Evolutionary conservation across 1,140 invertebrate genomes (phyloP), one percentile per base, ranked within the genome.

Genomic region (Oreohelix idahoensis): DNA sequence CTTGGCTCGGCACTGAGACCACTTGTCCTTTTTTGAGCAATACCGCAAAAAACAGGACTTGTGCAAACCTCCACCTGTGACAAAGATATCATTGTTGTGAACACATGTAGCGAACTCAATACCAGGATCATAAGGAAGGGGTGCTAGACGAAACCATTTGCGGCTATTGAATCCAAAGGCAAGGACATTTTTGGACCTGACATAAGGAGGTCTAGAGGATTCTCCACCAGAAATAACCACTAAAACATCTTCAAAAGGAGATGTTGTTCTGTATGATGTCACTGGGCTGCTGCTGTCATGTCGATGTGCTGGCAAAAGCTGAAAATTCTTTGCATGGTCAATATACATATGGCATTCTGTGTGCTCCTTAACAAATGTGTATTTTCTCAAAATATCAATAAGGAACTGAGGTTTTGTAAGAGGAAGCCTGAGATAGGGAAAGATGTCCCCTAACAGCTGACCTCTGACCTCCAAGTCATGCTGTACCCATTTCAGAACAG

Each of bases 81-180:
- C 86, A 78, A 86, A 90, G 42, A 90, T 89, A 45, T 90, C 89
- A 73, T 88, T 89, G 38, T 87, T 87, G 79, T 88, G 87, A 0
- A 89, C 88, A 79, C 89, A 89, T 8, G 89, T 86, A 0, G 89
- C 88, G 83, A 90, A 90, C 75, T 90, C 89, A 35, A 90, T 90
- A 11, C 89, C 89, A 0, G 89, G 89, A 77, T 90, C 89, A 81
- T 88, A 89, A 1, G 89, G 89, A 1, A 90, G 73, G 0, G 86
- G 79, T 20, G 88, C 87, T 13, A 90, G 66, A 69, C 86, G 86
- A 69, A 81, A 90, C 89, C 89, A 90, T 53, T 86, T 84, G 1
- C 86, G 82, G 17, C 84, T 81, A n/a, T 85, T 85, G 80, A 89
- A 90, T 77, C 89, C 89, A 84, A 88, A 90, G 10, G 86, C 88